A percentile compares a stretch with the other conserved stretches of the same genome.
phyloP scores from a whole-genome alignment of 2,888 invertebrate genomes.

The Polydrusus tereticollis region DNA sequence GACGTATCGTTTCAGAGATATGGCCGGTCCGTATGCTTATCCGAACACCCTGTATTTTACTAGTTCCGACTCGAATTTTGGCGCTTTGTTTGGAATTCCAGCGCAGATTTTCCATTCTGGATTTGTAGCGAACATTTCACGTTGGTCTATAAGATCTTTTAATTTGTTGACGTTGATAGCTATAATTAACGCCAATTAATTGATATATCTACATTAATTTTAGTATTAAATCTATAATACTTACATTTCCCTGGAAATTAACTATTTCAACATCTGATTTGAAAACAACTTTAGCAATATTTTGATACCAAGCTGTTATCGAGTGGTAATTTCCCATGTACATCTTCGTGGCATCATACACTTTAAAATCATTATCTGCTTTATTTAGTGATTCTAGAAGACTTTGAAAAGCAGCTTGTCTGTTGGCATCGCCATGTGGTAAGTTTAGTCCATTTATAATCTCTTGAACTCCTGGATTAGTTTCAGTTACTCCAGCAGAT shows the following conservation, averaged over 20 bases:
- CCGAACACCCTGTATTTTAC: too few species aligned
- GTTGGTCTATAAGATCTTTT: too few species aligned
- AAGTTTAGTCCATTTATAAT: background rate
- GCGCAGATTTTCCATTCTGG: too few species aligned
- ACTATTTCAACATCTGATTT: background rate
- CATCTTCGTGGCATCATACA: slow-evolving; percentile 18
- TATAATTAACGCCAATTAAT: too few species aligned
- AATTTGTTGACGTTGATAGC: too few species aligned
- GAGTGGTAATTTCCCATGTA: background rate
- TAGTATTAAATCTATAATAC: background rate
- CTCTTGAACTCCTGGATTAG: background rate
- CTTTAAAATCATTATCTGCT: slow-evolving; percentile 17
- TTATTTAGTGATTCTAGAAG: background rate
- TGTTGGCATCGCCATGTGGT: background rate
- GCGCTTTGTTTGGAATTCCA: too few species aligned
- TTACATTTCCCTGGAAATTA: background rate
- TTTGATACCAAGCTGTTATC: background rate
- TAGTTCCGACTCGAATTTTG: too few species aligned
- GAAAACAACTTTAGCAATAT: background rate
- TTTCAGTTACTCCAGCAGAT: background rate
- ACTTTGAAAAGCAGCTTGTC: background rate
- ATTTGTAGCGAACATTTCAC: too few species aligned
- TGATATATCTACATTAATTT: too few species aligned
- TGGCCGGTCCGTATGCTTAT: too few species aligned
- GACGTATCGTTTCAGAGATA: too few species aligned